Evolutionary conservation across 2,113 vertebrate genomes (phyloP), one percentile per base, ranked within the genome.

Genomic region (Bombycilla garrulus): DNA sequence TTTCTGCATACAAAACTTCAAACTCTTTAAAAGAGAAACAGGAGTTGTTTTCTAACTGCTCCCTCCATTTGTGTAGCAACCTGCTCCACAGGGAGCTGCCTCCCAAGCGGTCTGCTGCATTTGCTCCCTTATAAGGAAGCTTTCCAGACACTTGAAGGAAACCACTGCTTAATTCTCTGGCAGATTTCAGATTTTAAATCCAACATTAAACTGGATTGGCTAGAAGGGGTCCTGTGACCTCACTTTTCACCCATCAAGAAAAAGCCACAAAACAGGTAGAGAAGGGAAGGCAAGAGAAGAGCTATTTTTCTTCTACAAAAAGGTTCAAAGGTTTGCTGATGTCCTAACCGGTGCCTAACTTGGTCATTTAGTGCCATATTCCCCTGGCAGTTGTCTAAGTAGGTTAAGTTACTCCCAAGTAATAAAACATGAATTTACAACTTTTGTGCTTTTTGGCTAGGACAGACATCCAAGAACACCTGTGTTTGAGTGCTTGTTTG

Each of bases 121-220:
- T 79, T 85, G 28, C 18, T 65, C 58, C 95, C 92, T 92, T 90
- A 66, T 77, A 95, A 95, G 93, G 90, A 72, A 90, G 71, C 9
- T 93, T 92, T 81, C 42, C 67, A 81, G 36, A 53, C 21, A 14
- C 54, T 89, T 29, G 44, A 45, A 87, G 70, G 45, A 67, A 80
- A 67, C 9, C 57, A 45, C 36, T 47, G 53, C 57, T 81, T 53
- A 45, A 50, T 19, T 35, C 33, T 53, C 66, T 50, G 21, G 48
- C 57, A 76, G 38, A 36, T 67, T 81, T 86, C 36, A 73, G 42
- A 70, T 90, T 77, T 80, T 50, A 81, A 95, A 76, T 16, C 33
- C 64, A 84, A 10, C 36, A 36, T 15, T 18, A 1, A 48, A 17
- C 56, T 86, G 38, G 13, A 25, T 4, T 71, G 61, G 19, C 57